A percentile compares a stretch with the other conserved stretches of the same genome.
Conservation (phyloP, 2,888 invertebrate species). For the Drosophila formosana region DNA sequence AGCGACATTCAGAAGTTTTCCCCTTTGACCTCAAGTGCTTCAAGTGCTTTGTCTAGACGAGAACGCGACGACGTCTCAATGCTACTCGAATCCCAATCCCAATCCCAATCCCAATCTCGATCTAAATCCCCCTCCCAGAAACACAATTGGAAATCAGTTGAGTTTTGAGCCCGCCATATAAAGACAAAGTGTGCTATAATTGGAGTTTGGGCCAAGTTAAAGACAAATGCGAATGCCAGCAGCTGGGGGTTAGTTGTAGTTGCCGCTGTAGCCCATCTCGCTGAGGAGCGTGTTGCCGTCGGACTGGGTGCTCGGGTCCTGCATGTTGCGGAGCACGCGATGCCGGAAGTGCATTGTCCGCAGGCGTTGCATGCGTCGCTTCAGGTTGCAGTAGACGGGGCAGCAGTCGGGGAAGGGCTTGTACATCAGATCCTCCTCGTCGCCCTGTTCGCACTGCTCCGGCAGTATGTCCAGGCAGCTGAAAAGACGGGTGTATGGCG, state of each 20-base stretch:
- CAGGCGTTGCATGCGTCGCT: constrained; percentile 83
- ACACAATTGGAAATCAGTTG: constrained; percentile 34
- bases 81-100: not conserved
- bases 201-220: constrained; percentile 15
- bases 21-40: constrained; percentile 7
- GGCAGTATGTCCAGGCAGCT: constrained; percentile 84
- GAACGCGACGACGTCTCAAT: not conserved
- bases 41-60: constrained; percentile 46
- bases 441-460: constrained; percentile 83
- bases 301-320: constrained; percentile 55
- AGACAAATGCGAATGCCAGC: constrained; percentile 6
- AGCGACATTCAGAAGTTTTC: not conserved
- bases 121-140: not conserved
- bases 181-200: constrained; percentile 8
- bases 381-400: constrained; percentile 84
- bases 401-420: constrained; percentile 84
- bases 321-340: constrained; percentile 80
- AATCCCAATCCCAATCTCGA: not conserved
- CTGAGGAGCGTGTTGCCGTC: constrained; percentile 69
- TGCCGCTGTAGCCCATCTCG: constrained; percentile 73
- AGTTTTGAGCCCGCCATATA: constrained; percentile 17
- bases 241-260: constrained; percentile 59
- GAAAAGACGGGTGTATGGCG: not conserved
- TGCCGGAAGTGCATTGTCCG: constrained; percentile 83
- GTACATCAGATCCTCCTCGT: constrained; percentile 84